Conservation (phyloP, 2,113 vertebrate genomes). For the Pteropus alecto region DNA sequence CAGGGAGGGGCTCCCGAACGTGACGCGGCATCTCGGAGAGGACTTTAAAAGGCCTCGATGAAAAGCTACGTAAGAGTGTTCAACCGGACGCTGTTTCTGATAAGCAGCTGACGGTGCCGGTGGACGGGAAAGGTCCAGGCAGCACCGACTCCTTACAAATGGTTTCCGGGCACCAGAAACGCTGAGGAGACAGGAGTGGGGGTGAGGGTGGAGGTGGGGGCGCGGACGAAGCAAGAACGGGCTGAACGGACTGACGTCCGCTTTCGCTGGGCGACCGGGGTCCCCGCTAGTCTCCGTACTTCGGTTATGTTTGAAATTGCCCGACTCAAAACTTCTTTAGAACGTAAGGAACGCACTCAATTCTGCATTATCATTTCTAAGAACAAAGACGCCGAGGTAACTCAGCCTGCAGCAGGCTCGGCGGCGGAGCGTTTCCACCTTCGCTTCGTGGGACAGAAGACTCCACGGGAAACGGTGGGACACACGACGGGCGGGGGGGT, state of each 20-base stretch:
- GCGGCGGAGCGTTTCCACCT: background rate
- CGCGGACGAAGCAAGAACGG: background rate
- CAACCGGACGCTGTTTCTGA: too few species aligned
- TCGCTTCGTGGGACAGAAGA: background rate
- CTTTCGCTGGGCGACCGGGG: background rate
- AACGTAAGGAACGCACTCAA: background rate
- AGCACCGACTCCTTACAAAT: background rate
- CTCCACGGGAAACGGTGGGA: too few species aligned
- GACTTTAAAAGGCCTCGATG: background rate
- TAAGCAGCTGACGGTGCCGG: background rate
- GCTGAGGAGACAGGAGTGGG: too few species aligned
- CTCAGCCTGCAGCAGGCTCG: background rate
- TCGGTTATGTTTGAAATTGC: background rate
- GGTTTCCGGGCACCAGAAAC: background rate
- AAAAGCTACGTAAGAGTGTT: background rate
- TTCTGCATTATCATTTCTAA: background rate
- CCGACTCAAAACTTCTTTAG: background rate
- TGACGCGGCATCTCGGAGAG: background rate
- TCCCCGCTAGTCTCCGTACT: background rate
- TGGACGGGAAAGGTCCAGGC: background rate
- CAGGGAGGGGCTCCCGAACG: background rate
- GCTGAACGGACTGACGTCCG: background rate
- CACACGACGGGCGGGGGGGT: too few species aligned
- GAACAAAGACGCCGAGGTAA: background rate
- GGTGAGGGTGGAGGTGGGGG: too few species aligned